These are phyloP conservation scores for Trissolcus basalis DNA, from an alignment of 1,140 invertebrate species.

Conservation along the genomic window DNA sequence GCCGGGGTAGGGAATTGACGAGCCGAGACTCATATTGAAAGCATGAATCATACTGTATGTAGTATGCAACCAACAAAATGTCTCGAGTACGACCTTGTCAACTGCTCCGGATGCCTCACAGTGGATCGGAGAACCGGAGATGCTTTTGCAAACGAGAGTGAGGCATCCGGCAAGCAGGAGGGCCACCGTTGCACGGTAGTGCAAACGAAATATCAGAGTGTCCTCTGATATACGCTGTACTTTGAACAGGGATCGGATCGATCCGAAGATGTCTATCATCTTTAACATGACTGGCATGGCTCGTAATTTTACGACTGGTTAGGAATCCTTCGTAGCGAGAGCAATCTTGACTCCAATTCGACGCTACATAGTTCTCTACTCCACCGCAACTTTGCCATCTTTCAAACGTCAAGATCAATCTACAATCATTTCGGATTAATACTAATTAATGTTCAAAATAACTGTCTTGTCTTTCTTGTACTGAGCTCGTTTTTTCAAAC, in stretches of 20 bases:
- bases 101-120: slow-evolving; percentile 79
- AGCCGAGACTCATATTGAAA: slow-evolving; percentile 75
- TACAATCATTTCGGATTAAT: no score
- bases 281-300: slow-evolving; percentile 73
- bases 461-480: no score
- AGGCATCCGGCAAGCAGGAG: slow-evolving; percentile 77
- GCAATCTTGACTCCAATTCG: not conserved
- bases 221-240: slow-evolving; percentile 77
- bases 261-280: slow-evolving; percentile 75
- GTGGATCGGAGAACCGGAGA: slow-evolving; percentile 81
- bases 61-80: slow-evolving; percentile 85
- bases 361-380: not conserved
- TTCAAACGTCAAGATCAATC: no score
- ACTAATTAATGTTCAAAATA: no score
- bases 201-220: slow-evolving; percentile 79
- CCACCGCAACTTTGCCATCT: slow-evolving; percentile 8
- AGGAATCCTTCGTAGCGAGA: slow-evolving; percentile 2
- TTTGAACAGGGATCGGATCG: slow-evolving; percentile 75
- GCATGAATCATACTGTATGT: slow-evolving; percentile 81
- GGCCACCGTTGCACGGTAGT: slow-evolving; percentile 78
- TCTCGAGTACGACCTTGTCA: slow-evolving; percentile 81
- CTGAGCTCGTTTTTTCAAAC: no score
- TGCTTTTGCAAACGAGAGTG: slow-evolving; percentile 78
- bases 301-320: not conserved
- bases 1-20: slow-evolving; percentile 78